These are phyloP conservation scores for Apotomis betuletana DNA, from an alignment of 2,888 invertebrate genomes.

Conservation along the genomic window DNA sequence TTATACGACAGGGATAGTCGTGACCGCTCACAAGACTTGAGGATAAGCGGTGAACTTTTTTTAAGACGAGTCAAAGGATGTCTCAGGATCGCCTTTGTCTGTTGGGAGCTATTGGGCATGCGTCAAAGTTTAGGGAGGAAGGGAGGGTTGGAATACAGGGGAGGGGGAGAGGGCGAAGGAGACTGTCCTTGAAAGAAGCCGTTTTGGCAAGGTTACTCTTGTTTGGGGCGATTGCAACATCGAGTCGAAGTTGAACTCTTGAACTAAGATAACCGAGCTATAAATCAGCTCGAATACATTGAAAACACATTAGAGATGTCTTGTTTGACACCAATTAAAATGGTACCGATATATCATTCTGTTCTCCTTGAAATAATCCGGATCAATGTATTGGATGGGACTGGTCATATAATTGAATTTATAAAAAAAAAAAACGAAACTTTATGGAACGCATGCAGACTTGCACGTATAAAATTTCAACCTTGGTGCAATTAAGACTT, in stretches of 20 bases:
- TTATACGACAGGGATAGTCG: constrained; percentile 60
- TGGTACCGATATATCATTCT: constrained; percentile 4
- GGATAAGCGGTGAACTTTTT: constrained; percentile 56
- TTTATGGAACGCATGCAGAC: background rate
- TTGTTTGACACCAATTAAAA: constrained; percentile 10
- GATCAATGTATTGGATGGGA: too few relatives aligned
- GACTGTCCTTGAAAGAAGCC: constrained; percentile 65
- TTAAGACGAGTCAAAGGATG: constrained; percentile 43
- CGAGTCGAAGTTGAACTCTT: constrained; percentile 26
- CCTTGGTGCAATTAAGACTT: background rate
- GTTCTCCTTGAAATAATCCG: too few relatives aligned
- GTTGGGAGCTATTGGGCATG: constrained; percentile 57
- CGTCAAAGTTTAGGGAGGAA: constrained; percentile 51
- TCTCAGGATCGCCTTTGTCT: constrained; percentile 57
- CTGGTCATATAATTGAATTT: too few relatives aligned
- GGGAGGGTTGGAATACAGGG: constrained; percentile 51
- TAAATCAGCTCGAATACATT: constrained; percentile 33
- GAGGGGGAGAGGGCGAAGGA: constrained; percentile 55
- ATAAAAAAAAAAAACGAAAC: too few relatives aligned
- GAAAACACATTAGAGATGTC: constrained; percentile 24
- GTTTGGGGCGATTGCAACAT: constrained; percentile 42
- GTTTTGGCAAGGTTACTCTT: constrained; percentile 64
- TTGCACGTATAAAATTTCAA: background rate
- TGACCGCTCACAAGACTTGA: constrained; percentile 61
- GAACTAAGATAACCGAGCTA: constrained; percentile 33